Evolutionary conservation across 2,113 vertebrate genomes (phyloP).

Genomic region (Lynx canadensis): DNA sequence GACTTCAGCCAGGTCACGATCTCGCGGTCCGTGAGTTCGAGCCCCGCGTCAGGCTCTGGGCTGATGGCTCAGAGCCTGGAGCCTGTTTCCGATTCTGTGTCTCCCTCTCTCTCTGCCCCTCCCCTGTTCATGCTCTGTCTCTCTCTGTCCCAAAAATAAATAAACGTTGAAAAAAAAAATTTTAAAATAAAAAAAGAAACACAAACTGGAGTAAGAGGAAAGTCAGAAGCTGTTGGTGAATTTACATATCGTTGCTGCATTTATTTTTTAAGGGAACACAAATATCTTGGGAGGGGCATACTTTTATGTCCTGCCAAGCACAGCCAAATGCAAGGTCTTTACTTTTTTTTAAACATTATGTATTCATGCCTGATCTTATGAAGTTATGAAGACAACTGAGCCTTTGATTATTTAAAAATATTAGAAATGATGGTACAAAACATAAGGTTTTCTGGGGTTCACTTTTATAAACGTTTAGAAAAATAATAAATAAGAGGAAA

Average conservation of each 20-base stretch:
- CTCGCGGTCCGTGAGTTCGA: no score
- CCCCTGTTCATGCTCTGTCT: no score
- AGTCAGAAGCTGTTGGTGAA: slow-evolving; percentile 9
- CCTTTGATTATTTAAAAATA: slow-evolving; percentile 34
- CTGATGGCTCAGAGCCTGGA: no score
- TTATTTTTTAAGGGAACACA: slow-evolving; percentile 51
- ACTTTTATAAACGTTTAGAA: slow-evolving; percentile 64
- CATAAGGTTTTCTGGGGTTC: slow-evolving; percentile 57
- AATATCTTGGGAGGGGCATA: background rate
- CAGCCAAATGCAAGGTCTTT: background rate
- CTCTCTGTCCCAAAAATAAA: no score
- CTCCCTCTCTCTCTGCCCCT: no score
- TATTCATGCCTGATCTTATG: background rate
- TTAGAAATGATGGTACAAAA: slow-evolving; percentile 59
- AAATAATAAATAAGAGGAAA: slow-evolving; percentile 37
- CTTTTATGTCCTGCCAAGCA: background rate
- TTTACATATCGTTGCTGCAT: background rate
- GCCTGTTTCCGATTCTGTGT: no score
- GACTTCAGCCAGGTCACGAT: no score
- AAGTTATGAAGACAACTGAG: slow-evolving; percentile 18
- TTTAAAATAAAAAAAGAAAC: no score
- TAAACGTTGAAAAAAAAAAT: no score
- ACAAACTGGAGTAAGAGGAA: slow-evolving; percentile 53
- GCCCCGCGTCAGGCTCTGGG: no score
- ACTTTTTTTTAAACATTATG: background rate